Evolutionary conservation across 2,888 invertebrate genomes (phyloP).

Genomic region (Ischnura elegans): DNA sequence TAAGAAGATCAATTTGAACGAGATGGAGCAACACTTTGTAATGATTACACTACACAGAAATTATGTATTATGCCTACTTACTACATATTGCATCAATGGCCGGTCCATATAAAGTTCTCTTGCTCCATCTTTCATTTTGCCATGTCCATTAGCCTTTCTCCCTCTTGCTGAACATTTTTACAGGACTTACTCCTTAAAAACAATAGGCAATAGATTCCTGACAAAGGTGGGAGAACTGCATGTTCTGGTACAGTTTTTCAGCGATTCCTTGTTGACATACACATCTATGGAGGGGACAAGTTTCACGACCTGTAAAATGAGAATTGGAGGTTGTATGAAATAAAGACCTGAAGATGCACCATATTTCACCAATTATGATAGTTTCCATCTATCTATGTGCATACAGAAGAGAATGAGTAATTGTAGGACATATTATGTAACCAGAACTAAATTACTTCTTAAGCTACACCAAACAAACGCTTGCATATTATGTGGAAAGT

Average conservation of each 20-base stretch:
- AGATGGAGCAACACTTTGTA: too few relatives aligned
- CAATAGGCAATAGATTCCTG: background rate
- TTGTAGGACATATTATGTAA: background rate
- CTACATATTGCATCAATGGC: too few relatives aligned
- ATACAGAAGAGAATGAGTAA: background rate
- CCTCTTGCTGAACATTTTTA: background rate
- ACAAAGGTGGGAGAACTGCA: background rate
- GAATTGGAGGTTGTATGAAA: background rate
- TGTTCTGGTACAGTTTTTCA: background rate
- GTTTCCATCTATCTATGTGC: background rate
- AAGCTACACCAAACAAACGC: background rate
- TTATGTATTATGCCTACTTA: too few relatives aligned
- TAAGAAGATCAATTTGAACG: too few relatives aligned
- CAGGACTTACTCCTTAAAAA: background rate
- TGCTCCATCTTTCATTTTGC: too few relatives aligned
- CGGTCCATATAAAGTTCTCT: too few relatives aligned
- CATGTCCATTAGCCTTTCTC: background rate
- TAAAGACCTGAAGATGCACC: background rate
- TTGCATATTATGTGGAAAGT: slow-evolving; percentile 1
- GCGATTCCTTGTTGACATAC: background rate
- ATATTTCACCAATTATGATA: background rate
- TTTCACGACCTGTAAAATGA: background rate
- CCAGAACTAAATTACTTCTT: background rate
- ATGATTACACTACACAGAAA: too few relatives aligned
- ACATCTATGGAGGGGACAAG: background rate